Evolutionary conservation across 2,888 invertebrate genomes (phyloP), one percentile per base, ranked within the genome.

Genomic region (Pandemis cinnamomeana): DNA sequence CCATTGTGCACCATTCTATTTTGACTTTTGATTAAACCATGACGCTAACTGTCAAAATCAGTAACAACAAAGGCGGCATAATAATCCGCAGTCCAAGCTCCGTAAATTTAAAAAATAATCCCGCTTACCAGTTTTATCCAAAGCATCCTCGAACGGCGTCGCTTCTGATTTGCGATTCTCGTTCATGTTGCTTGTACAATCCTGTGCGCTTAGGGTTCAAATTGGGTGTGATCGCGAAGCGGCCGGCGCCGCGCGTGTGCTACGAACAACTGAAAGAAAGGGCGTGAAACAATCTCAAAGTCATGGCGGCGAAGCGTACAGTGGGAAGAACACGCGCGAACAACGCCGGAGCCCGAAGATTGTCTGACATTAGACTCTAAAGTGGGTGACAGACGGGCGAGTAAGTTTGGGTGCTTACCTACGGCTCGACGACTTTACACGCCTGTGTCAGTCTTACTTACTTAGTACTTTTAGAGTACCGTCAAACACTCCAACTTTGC

Each of bases 71-170:
- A 36, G 27, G 2, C 27, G 27, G 27, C 27, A 36, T 36, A 36
- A 36, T 36, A 36, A 36, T 36, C 27, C 27, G 27, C 4, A 4
- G 27, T 36, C 27, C 27, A 36, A 36, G 27, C 27, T 2, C 27
- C 27, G 27, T 36, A 36, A 36, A 36, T 5, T n/a, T n/a, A 48
- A 48, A n/a, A 51, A n/a, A 20, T 20, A 20, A 20, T 2, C 20
- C 7, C 53, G 70, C 70, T 74, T 86, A 92, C 92, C 92, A 75
- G 92, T 90, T 77, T 83, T 87, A 44, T 90, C 87, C 71, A 92
- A 81, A 0, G 91, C 90, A 63, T 90, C 91, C 64, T 91, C 91
- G 71, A 92, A 91, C 2, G 89, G 83, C 48, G 84, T 84, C 0
- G 83, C 66, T 70, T 74, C 74, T 27, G 63, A 8, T 27, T 76